phyloP scores from a whole-genome alignment of 2,113 vertebrate species.

The Bos indicus region DNA sequence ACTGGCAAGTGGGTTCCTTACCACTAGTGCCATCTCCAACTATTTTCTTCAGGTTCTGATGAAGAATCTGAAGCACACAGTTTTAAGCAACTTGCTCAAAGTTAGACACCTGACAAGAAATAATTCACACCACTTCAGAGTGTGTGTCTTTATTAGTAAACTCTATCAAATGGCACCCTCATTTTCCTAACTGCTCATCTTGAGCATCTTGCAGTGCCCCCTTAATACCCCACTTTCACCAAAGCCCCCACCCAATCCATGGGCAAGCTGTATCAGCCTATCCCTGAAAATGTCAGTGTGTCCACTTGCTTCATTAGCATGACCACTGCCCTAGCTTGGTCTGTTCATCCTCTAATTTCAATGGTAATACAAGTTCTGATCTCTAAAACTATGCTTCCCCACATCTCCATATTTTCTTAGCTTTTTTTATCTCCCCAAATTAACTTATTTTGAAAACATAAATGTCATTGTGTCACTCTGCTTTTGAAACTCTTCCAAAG shows the following conservation, averaged over 20 bases:
- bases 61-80: background rate
- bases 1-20: background rate
- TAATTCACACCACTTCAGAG: background rate
- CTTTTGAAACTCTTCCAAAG: background rate
- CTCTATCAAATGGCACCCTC: background rate
- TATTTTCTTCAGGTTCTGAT: background rate
- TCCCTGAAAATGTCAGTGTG: background rate
- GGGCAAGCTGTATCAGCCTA: too few relatives aligned
- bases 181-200: background rate
- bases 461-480: background rate
- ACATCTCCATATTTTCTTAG: background rate
- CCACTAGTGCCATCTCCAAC: background rate
- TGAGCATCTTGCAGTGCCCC: too few relatives aligned
- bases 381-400: background rate
- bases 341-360: background rate
- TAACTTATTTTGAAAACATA: background rate
- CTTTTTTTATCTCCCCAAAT: background rate
- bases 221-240: background rate
- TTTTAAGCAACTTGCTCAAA: background rate
- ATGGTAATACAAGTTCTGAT: background rate
- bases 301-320: background rate
- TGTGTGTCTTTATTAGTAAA: background rate
- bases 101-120: background rate
- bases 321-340: fast-evolving
- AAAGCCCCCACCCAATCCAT: background rate